Conservation (phyloP, 2,888 invertebrate species). For the Actias luna region DNA sequence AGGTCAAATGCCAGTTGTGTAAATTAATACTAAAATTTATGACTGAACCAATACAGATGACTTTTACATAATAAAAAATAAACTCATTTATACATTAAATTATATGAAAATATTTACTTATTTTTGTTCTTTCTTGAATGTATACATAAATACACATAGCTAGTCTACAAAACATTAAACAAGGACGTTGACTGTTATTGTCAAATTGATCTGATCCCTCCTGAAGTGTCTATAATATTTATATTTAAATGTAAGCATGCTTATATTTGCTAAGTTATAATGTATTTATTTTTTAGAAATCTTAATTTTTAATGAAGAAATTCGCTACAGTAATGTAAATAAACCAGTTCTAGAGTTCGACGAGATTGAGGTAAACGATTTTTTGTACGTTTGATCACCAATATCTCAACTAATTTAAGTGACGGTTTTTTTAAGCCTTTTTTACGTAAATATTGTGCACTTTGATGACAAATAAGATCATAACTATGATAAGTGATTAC, state of each 20-base stretch:
- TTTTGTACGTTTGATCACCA: background rate
- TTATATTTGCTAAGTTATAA: background rate
- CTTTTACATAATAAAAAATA: background rate
- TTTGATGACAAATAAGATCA: no score
- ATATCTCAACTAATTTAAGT: background rate
- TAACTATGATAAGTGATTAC: no score
- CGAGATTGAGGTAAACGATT: background rate
- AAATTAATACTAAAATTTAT: slow-evolving; percentile 1
- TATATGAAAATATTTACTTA: background rate
- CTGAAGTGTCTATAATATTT: no score
- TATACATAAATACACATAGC: no score
- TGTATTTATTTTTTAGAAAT: background rate
- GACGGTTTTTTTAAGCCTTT: no score
- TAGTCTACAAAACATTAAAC: no score
- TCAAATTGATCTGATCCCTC: no score
- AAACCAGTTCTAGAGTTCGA: background rate
- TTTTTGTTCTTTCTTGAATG: background rate
- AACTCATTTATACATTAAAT: background rate
- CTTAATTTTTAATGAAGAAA: background rate
- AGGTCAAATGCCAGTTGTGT: slow-evolving; percentile 11
- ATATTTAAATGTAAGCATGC: no score
- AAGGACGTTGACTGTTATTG: no score
- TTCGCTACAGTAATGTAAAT: background rate
- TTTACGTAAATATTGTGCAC: no score
- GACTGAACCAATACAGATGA: background rate